These are phyloP conservation scores for Coelopa pilipes DNA, from an alignment of 2,888 invertebrate species.

Conservation along the genomic window DNA sequence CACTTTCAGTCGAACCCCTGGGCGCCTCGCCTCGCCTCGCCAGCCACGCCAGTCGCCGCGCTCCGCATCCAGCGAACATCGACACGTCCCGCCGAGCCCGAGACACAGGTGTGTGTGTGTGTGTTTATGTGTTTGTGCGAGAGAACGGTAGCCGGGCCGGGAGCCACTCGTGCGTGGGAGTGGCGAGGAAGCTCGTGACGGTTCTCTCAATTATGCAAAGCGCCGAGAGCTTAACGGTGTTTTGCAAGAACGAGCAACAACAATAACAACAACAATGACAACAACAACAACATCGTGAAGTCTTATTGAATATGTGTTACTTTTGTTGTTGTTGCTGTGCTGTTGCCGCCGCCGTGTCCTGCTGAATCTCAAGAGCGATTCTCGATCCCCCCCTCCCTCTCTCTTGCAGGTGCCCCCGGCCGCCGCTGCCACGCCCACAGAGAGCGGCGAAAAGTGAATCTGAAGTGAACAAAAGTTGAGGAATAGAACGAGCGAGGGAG, in stretches of 20 bases:
- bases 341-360: too few relatives aligned
- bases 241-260: too few relatives aligned
- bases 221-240: background rate
- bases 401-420: too few relatives aligned
- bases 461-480: too few relatives aligned
- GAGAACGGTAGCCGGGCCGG: background rate
- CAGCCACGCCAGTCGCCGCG: background rate
- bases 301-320: background rate
- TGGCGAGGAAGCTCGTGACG: background rate
- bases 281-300: too few relatives aligned
- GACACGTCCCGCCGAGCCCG: conserved; percentile 24
- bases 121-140: conserved; percentile 11
- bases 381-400: too few relatives aligned
- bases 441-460: too few relatives aligned
- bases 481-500: too few relatives aligned
- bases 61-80: background rate
- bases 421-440: too few relatives aligned
- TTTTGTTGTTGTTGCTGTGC: background rate
- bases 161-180: conserved; percentile 20
- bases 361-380: too few relatives aligned
- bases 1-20: conserved; percentile 57
- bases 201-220: conserved; percentile 25
- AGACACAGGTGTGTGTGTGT: conserved; percentile 24
- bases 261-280: too few relatives aligned
- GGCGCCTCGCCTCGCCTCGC: conserved; percentile 39